Evolutionary conservation across 2,888 invertebrate genomes (phyloP).

Genomic region (Drosophila neoperkinsi): DNA sequence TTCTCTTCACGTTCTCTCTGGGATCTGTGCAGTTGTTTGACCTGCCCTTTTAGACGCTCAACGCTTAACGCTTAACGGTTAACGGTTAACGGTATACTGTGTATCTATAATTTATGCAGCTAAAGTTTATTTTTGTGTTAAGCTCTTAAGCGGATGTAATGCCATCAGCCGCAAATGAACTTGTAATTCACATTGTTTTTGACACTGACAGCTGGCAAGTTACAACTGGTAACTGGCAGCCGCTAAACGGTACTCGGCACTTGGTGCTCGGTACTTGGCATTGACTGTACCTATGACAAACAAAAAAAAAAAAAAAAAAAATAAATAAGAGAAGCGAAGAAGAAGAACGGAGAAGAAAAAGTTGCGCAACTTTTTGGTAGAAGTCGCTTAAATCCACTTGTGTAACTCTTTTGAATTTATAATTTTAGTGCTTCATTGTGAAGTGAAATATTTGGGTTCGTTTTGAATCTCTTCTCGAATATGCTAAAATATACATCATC

Average conservation of each 20-base stretch:
- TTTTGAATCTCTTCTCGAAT: not conserved
- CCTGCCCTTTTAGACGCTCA: constrained; percentile 12
- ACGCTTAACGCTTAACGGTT: not conserved
- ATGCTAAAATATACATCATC: not conserved
- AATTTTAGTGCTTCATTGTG: constrained; percentile 2
- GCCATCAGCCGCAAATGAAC: constrained; percentile 70
- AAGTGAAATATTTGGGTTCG: not conserved
- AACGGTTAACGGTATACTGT: not conserved
- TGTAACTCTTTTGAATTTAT: constrained; percentile 44
- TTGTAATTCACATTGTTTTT: constrained; percentile 78
- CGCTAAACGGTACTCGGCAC: constrained; percentile 32
- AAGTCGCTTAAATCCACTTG: constrained; percentile 35
- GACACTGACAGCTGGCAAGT: constrained; percentile 73
- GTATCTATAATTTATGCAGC: constrained; percentile 61
- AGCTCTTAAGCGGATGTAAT: constrained; percentile 69
- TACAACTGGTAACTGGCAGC: constrained; percentile 45
- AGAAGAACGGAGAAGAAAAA: constrained; percentile 3
- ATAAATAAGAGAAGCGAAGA: not conserved
- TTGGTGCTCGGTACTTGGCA: constrained; percentile 42
- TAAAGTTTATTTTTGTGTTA: constrained; percentile 41
- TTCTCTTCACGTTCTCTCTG: constrained; percentile 6
- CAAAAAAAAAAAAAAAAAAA: not conserved
- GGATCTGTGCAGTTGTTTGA: constrained; percentile 14
- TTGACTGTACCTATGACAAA: constrained; percentile 38
- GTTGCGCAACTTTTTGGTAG: constrained; percentile 38